Evolutionary conservation across 2,888 invertebrate species (phyloP).

Genomic region (Drosophila testacea): DNA sequence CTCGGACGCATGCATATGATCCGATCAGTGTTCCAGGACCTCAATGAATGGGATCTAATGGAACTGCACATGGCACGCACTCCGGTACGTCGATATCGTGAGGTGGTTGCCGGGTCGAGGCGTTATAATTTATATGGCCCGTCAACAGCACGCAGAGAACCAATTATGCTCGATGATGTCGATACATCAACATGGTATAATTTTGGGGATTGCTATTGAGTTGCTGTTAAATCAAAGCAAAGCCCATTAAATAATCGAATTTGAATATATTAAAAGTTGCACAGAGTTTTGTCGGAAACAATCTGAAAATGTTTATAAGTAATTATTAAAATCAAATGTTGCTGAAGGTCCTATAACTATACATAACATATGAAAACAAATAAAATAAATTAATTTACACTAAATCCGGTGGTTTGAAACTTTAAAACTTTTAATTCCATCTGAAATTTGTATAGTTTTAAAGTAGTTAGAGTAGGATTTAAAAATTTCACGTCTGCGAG

Average conservation of each 20-base stretch:
- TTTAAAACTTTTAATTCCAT: background rate
- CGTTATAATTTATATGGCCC: conserved; percentile 65
- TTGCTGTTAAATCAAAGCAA: background rate
- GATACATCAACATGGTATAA: conserved; percentile 62
- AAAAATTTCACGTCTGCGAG: too few species aligned
- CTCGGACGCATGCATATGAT: conserved; percentile 87
- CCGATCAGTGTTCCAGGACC: conserved; percentile 83
- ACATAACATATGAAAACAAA: background rate
- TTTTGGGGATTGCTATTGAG: conserved; percentile 72
- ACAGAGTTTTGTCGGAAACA: background rate
- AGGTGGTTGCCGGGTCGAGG: conserved; percentile 68
- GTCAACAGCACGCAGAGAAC: conserved; percentile 33
- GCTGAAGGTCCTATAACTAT: background rate
- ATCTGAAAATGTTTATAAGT: background rate
- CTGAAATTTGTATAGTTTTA: too few species aligned
- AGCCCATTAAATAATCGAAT: background rate
- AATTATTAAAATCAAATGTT: background rate
- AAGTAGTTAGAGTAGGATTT: too few species aligned
- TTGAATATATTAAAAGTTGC: background rate
- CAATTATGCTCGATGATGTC: conserved; percentile 55
- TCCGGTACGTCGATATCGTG: conserved; percentile 57
- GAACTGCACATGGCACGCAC: conserved; percentile 74
- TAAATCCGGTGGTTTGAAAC: background rate
- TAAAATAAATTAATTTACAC: background rate
- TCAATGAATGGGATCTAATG: conserved; percentile 86